Evolutionary conservation across 2,888 invertebrate species (phyloP), one percentile per base, ranked within the genome.

Genomic region (Cantharis flavilabris): DNA sequence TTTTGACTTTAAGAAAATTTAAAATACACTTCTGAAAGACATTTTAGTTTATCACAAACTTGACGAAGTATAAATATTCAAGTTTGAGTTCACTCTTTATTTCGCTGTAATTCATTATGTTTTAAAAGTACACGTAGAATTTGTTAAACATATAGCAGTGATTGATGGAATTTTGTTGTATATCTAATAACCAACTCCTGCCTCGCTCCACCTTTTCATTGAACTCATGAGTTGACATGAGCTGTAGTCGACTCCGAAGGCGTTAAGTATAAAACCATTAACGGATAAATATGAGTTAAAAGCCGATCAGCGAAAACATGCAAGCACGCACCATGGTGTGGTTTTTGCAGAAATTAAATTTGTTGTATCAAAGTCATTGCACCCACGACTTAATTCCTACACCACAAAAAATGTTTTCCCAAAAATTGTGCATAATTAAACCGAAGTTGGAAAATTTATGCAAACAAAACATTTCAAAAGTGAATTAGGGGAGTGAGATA

Each of bases 281-380:
- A 79, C 76, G 78, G 67, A 75, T 69, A 81, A 77, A 78, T 76
- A 67, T 67, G 71, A 79, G 80, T 80, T 81, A 81, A 81, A 81
- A 81, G 81, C 80, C 81, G 79, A 80, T 81, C 81, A 79, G 77
- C 76, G 74, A 76, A 49, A 78, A 72, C 76, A 72, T 79, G 77
- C 76, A 71, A 75, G 63, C 75, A 28, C 28, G 75, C 70, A 69
- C 71, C 73, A 78, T 64, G 69, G 70, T 75, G 79, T 73, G 79
- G 71, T 33, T 70, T 73, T 73, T 73, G 75, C 49, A 73, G 76
- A 70, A 80, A 80, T 80, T 72, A 78, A 77, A 80, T 80, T 80
- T 78, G 71, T 75, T 20, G 64, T 75, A 71, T 49, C 33, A 63
- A 26, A 30, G 73, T 73, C 72, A 67, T 73, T 49, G 62, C 63